These are phyloP conservation scores for Onthophagus taurus DNA, from an alignment of 1,140 invertebrate genomes.

Conservation along the genomic window DNA sequence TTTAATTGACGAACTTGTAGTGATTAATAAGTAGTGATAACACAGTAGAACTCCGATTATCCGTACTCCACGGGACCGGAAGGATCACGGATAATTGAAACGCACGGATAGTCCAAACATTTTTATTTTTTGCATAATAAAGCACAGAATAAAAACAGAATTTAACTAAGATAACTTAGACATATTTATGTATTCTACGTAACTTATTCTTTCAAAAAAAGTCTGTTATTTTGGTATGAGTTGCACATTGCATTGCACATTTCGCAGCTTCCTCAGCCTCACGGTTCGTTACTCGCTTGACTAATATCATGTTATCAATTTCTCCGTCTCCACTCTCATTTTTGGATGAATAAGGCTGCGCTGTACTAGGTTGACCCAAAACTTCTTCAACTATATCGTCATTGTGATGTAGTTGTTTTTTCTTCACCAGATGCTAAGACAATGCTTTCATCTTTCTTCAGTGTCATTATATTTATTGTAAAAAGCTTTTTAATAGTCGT, in stretches of 20 bases:
- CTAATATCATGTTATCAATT: constrained; percentile 4
- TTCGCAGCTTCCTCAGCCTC: neutral
- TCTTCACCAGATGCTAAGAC: neutral
- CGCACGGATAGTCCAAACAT: no score
- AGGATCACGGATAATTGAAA: no score
- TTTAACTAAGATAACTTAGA: no score
- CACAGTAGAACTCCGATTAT: no score
- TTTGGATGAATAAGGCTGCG: constrained; percentile 4
- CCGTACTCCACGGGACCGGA: neutral
- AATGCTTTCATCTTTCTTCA: constrained; percentile 8
- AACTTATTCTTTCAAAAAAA: neutral
- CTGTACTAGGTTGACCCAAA: neutral
- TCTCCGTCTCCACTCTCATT: constrained; percentile 6
- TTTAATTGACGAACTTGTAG: no score
- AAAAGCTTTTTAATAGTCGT: constrained; percentile 16
- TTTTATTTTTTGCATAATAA: no score
- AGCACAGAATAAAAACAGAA: no score
- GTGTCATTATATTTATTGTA: constrained; percentile 20
- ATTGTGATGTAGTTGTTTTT: neutral
- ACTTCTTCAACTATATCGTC: constrained; percentile 7
- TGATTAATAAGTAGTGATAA: no score
- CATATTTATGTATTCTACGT: neutral
- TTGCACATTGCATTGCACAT: neutral
- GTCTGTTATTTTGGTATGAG: neutral
- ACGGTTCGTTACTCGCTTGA: constrained; percentile 1